Conservation (phyloP, 2,888 invertebrate species). For the Phalera bucephala region DNA sequence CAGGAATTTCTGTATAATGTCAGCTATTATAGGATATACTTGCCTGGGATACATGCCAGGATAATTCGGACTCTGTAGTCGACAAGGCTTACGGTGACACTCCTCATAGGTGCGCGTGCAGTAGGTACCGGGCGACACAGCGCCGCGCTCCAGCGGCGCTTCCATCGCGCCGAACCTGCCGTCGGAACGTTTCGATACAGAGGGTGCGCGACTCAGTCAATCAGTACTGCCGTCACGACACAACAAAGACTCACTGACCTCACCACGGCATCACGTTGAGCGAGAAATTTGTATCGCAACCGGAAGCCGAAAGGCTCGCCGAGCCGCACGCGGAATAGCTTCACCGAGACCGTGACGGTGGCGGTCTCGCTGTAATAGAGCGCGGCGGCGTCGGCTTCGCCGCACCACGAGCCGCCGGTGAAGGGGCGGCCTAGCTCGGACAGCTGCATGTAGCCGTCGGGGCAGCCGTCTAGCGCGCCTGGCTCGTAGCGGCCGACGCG, state of each 20-base stretch:
- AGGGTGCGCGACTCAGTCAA: neutral
- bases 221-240: neutral
- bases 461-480: slow-evolving; percentile 89
- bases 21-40: no score
- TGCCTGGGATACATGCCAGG: slow-evolving; percentile 92
- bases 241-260: slow-evolving; percentile 60
- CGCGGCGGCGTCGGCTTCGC: slow-evolving; percentile 90
- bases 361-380: slow-evolving; percentile 95
- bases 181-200: neutral
- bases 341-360: slow-evolving; percentile 93
- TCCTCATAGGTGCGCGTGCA: slow-evolving; percentile 93
- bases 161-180: slow-evolving; percentile 88
- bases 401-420: slow-evolving; percentile 96
- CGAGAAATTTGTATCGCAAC: slow-evolving; percentile 91
- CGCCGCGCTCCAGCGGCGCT: slow-evolving; percentile 91
- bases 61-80: slow-evolving; percentile 95
- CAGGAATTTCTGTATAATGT: no score
- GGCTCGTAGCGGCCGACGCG: slow-evolving; percentile 92
- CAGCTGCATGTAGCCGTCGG: slow-evolving; percentile 94
- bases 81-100: slow-evolving; percentile 92
- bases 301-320: slow-evolving; percentile 91
- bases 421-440: slow-evolving; percentile 93
- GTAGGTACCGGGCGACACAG: slow-evolving; percentile 92
- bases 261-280: slow-evolving; percentile 90
- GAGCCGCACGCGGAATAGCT: slow-evolving; percentile 88